Evolutionary conservation across 2,888 invertebrate genomes (phyloP).

Genomic region (Drosophila planitibia): DNA sequence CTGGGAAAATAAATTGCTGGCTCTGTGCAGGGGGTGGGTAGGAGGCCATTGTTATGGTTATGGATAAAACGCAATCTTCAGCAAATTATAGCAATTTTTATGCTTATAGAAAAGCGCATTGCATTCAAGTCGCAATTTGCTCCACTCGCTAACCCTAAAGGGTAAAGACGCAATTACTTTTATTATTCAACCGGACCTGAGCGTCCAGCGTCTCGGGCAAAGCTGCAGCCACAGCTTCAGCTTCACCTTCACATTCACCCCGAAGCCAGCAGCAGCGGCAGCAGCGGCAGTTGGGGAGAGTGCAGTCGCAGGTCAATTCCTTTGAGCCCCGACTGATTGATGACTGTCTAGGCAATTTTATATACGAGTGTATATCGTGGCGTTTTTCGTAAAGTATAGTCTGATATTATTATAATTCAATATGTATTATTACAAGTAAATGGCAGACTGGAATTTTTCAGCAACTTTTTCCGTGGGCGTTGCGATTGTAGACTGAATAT

Average conservation of each 20-base stretch:
- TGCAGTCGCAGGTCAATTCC: conserved; percentile 74
- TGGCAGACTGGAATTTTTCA: conserved; percentile 61
- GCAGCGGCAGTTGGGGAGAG: conserved; percentile 23
- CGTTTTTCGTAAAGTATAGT: conserved; percentile 55
- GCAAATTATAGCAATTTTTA: conserved; percentile 84
- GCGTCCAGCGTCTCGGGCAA: conserved; percentile 21
- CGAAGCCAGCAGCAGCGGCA: conserved; percentile 40
- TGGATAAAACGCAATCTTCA: conserved; percentile 79
- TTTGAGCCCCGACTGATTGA: conserved; percentile 79
- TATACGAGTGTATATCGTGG: conserved; percentile 33
- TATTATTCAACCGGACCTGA: conserved; percentile 64
- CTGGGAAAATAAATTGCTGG: conserved; percentile 68
- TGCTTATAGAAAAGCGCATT: conserved; percentile 73
- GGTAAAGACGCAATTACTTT: conserved; percentile 84
- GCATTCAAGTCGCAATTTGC: conserved; percentile 73
- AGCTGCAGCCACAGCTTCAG: conserved; percentile 23
- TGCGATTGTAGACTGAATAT: conserved; percentile 1
- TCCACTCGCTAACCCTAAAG: conserved; percentile 82
- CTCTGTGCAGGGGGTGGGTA: conserved; percentile 2
- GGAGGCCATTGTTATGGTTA: conserved; percentile 65
- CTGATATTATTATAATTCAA: conserved; percentile 71
- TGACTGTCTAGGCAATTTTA: conserved; percentile 77
- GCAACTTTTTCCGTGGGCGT: conserved; percentile 49
- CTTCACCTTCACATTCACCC: conserved; percentile 61
- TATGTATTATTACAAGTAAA: conserved; percentile 73